These are phyloP conservation scores for Ctenochaetus hawaiiensis DNA, from an alignment of 2,797 vertebrate species.

Conservation along the genomic window DNA sequence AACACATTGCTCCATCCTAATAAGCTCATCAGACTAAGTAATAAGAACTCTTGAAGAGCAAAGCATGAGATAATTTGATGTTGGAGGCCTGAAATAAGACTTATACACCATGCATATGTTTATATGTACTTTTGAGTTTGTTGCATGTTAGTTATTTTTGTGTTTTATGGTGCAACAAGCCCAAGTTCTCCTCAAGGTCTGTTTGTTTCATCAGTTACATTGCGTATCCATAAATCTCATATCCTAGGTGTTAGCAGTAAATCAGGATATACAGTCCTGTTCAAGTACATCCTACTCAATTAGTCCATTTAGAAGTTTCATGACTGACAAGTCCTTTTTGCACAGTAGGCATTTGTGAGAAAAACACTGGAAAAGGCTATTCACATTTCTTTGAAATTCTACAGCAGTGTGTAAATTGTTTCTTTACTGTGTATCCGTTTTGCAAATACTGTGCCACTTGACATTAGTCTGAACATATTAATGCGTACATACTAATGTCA, in stretches of 20 bases:
- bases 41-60: constrained; percentile 21
- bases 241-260: constrained; percentile 2
- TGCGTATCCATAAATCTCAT: no score
- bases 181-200: constrained; percentile 15
- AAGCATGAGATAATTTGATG: background rate
- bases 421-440: constrained; percentile 5
- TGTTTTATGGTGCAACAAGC: background rate
- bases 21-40: constrained; percentile 20
- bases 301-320: constrained; percentile 24
- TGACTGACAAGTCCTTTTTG: constrained; percentile 42
- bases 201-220: constrained; percentile 24
- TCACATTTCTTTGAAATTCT: constrained; percentile 4
- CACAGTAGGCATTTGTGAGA: constrained; percentile 52
- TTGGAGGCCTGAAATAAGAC: background rate
- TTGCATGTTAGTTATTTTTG: background rate
- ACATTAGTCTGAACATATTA: constrained; percentile 8
- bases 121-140: background rate
- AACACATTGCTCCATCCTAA: constrained; percentile 26
- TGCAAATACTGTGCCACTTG: background rate
- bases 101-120: background rate
- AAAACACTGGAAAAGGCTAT: constrained; percentile 31
- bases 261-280: background rate
- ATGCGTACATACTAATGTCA: no score
- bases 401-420: constrained; percentile 16
- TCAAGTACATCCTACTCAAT: background rate